Base-by-base conservation (phyloP, 1,140 invertebrate genomes). In the Nephila pilipes region DNA sequence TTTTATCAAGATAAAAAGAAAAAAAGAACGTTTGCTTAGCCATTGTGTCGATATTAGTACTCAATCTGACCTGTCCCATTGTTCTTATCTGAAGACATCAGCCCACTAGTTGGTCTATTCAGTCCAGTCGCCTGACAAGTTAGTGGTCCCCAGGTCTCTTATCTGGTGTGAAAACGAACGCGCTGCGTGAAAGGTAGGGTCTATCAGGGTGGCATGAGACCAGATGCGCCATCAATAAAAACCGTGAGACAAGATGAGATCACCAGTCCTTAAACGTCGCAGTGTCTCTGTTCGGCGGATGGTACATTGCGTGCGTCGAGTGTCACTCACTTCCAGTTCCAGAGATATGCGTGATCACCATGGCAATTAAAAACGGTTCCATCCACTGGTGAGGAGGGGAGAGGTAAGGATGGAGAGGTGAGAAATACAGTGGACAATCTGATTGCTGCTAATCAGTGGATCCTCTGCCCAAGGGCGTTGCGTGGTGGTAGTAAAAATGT, bases 221-320 rank as follows among this genome's bases (percentile, higher is more conserved):
- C 12, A 38, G 60, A 65, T 14, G 54, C 16, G 85, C 20, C 85
- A 88, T 88, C 85, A 65, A 88, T 88, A 88, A 88, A 88, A 88
- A 88, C 85, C 85, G 60, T 88, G 85, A 88, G 85, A 88, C 85
- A 88, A 88, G 85, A 88, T 69, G 38, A 88, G 58, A 32, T 88
- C 54, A 85, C 22, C 20, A 55, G 83, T 60, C 81, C 81, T 38
- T 55, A 85, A 85, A 80, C 38, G 22, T 32, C 16, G 38, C 22
- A 8, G 20, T 85, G 81, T 85, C 81, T 55, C n/a, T 32, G 14
- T 58, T 20, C 16, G 54, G 69, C 16, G 25, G 79, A 22, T 20
- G 32, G 38, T 38, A 38, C 36, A 81, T 60, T 57, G 83, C 83
- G 83, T 85, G 83, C 55, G 83, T 57, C 55, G 32, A 57, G 54